Base-by-base conservation (phyloP, 2,113 vertebrate genomes). In the Plectropomus leopardus region DNA sequence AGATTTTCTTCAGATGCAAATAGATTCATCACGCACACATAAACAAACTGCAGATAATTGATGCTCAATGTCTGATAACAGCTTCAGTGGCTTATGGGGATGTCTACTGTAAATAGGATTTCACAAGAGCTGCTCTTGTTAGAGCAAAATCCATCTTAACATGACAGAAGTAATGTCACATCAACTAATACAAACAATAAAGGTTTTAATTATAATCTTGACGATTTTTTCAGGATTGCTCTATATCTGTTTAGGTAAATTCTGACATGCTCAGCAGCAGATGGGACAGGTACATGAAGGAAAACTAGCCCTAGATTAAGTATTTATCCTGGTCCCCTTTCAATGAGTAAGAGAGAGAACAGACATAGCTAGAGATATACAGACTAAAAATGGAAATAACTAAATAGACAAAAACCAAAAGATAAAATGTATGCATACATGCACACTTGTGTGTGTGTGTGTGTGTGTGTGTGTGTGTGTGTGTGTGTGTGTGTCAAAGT, bases 401-500 rank as follows among this genome's bases (percentile, higher is more conserved):
- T 17, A 21, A 45, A 58, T 19, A 45, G 24, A 67, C 23, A 73
- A 75, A 86, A 28, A 82, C 54, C 14, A 67, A 76, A 78, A 45
- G 8, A 51, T 66, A 4, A 51, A 66, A 24, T 28, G 69, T 9
- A n/a, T 55, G 24, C 17, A 57, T 1, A 60, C 32, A 73, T 70
- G n/a, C 32, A 11, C 3, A 26, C 9, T 8, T 47, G 50, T 21
- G 32, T 42, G 54, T 7, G 59, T 13, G 15, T 48, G 32, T 50
- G 51, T 19, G 50, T 69, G 76, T 45, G 28, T n/a, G n/a, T n/a
- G n/a, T n/a, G n/a, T n/a, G n/a, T n/a, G 59, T 13, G 15, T 47
- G 50, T 21, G 32, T 42, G 54, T 7, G 59, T 13, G 15, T 48
- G 32, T 50, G 51, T 19, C 7, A 70, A 23, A 76, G 50, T 69